Conservation (phyloP, 1,140 invertebrate genomes). For the Diabrotica undecimpunctata region DNA sequence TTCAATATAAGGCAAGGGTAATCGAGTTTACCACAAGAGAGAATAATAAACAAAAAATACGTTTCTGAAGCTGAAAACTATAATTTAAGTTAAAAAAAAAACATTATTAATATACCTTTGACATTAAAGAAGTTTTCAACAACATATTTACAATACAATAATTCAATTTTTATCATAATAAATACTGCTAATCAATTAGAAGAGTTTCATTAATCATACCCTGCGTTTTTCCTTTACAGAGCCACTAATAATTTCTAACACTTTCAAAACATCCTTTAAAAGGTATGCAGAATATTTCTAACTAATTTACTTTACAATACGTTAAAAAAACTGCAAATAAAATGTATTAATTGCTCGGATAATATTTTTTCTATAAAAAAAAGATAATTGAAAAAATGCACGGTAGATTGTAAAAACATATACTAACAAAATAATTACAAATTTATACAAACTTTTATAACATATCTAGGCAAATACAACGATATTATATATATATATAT, state of each 20-base stretch:
- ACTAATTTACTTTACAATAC: slow-evolving; percentile 11
- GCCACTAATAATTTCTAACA: too few relatives aligned
- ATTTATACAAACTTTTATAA: slow-evolving; percentile 20
- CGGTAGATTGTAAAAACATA: not conserved
- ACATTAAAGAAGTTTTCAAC: slow-evolving; percentile 27
- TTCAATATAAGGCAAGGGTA: too few relatives aligned
- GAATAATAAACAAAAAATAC: not conserved
- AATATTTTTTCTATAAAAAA: too few relatives aligned
- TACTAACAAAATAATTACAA: slow-evolving; percentile 14
- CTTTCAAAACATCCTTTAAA: too few relatives aligned
- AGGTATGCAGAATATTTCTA: not conserved
- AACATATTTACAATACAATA: slow-evolving; percentile 32
- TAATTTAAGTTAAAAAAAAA: slow-evolving; percentile 37
- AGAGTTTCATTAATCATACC: not conserved
- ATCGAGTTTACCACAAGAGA: too few relatives aligned
- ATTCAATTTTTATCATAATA: slow-evolving; percentile 30
- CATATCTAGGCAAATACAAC: slow-evolving; percentile 12
- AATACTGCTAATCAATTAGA: slow-evolving; percentile 20
- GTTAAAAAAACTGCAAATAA: not conserved
- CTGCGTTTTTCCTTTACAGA: too few relatives aligned
- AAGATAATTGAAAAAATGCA: too few relatives aligned
- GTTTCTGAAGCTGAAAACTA: slow-evolving; percentile 28
- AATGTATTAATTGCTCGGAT: not conserved
- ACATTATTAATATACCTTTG: slow-evolving; percentile 32
- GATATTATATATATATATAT: slow-evolving; percentile 15